Base-by-base conservation (phyloP, 2,797 vertebrate genomes). In the Paedocypris micromegethes region DNA sequence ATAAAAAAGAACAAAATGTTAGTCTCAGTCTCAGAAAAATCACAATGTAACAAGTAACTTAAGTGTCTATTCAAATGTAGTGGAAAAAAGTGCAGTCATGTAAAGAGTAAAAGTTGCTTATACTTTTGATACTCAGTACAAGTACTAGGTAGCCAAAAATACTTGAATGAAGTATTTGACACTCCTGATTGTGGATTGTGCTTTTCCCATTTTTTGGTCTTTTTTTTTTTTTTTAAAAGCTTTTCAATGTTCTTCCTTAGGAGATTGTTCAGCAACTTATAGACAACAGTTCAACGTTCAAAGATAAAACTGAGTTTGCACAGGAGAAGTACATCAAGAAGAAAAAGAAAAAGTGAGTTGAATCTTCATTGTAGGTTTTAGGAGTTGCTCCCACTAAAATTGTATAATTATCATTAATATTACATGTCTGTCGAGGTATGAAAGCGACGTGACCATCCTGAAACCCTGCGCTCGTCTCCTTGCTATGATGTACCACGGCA, bases 271-370 rank as follows among this genome's bases (percentile, higher is more conserved):
- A 98, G 60, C 92, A 97, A 77, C 91, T 99, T 51, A 93, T 99
- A 85, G 93, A 98, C 74, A 97, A 98, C 89, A 98, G 96, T 77
- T 90, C 95, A 52, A 98, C 95, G 0, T 99, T 99, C 79, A 88
- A 87, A 79, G 93, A 94, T 86, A 99, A 99, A 88, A 99, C 97
- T 4, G 94, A 92, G 82, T 98, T 96, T 84, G 91, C 97, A 66
- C 96, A 99, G 85, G 90, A 92, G 75, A 99, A 99, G 81, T 99
- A 99, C 87, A 98, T 98, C 80, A 98, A 98, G 89, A 99, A 98
- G 90, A 99, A 99, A 87, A 98, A 94, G 75, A 98, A 93, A 80
- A 99, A 99, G 97, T 99, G 87, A 92, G 94, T 88, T 46, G 2
- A 38, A 51, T 7, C 3, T 41, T 1, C 6, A 6, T 58, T 45